phyloP scores from a whole-genome alignment of 2,888 invertebrate species.

The Cordilura impudica region DNA sequence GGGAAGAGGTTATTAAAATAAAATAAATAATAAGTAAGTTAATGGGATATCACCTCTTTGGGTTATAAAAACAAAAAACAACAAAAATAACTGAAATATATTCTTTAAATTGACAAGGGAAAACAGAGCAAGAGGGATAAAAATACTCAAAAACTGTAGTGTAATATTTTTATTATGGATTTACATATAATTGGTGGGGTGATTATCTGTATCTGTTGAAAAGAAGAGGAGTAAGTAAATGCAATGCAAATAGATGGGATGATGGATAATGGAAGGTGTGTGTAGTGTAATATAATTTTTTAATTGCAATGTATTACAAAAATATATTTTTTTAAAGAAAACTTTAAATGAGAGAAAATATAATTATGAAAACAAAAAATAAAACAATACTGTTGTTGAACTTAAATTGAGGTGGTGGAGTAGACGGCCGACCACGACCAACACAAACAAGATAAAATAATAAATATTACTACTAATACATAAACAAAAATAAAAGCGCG shows the following conservation, averaged over 20 bases:
- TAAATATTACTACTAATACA: slow-evolving; percentile 29
- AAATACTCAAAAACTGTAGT: not conserved
- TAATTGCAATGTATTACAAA: slow-evolving; percentile 8
- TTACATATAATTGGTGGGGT: slow-evolving; percentile 48
- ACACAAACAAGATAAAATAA: slow-evolving; percentile 2
- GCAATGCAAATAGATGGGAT: not conserved
- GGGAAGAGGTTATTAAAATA: no score
- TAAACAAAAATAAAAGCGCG: slow-evolving; percentile 54
- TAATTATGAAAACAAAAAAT: slow-evolving; percentile 10
- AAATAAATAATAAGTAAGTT: no score
- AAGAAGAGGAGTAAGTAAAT: slow-evolving; percentile 9
- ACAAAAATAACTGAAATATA: not conserved
- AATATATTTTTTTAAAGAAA: not conserved
- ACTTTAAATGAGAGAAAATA: not conserved
- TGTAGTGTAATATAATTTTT: not conserved
- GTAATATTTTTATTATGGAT: not conserved
- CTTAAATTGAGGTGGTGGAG: slow-evolving; percentile 25
- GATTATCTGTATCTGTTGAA: slow-evolving; percentile 63
- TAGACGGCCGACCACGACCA: not conserved
- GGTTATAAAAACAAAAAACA: not conserved
- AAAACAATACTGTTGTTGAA: slow-evolving; percentile 28
- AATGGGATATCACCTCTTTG: not conserved
- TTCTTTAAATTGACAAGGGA: not conserved
- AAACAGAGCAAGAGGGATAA: not conserved
- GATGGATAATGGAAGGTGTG: not conserved